Conservation (phyloP, 2,113 vertebrate genomes). For the Elephantulus edwardii region DNA sequence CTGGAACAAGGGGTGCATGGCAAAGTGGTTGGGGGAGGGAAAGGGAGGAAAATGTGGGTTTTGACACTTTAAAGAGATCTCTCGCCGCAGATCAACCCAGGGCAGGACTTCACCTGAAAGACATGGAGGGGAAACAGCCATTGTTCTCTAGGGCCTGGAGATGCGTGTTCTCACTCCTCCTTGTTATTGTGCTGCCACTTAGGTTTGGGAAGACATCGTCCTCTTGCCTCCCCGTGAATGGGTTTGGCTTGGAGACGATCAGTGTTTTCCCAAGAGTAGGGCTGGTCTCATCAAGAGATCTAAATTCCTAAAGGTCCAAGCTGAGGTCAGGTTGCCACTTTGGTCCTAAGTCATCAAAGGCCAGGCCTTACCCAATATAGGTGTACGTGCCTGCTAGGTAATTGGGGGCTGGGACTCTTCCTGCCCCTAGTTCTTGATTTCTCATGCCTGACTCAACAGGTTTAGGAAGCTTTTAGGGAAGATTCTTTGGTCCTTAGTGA, state of each 20-base stretch:
- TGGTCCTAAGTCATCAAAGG: not conserved
- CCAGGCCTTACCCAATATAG: not conserved
- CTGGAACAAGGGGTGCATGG: too few species aligned
- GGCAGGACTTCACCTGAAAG: too few species aligned
- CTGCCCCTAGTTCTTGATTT: not conserved
- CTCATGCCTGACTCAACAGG: not conserved
- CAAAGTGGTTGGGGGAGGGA: too few species aligned
- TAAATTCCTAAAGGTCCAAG: not conserved
- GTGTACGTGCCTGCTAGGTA: constrained; percentile 14
- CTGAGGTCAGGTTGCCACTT: not conserved
- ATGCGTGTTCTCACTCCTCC: not conserved
- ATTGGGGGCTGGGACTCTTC: not conserved
- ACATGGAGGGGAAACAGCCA: not conserved
- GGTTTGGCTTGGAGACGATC: not conserved
- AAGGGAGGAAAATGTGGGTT: too few species aligned
- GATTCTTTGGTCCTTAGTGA: too few species aligned
- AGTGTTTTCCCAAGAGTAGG: not conserved
- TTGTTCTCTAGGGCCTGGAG: not conserved
- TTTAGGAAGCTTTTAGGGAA: too few species aligned
- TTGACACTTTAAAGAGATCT: too few species aligned
- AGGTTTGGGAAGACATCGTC: not conserved
- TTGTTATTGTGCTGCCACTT: not conserved
- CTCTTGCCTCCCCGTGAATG: not conserved
- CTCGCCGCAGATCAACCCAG: too few species aligned
- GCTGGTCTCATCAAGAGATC: not conserved